Evolutionary conservation across 2,888 invertebrate genomes (phyloP).

Genomic region (Meghimatium bilineatum): DNA sequence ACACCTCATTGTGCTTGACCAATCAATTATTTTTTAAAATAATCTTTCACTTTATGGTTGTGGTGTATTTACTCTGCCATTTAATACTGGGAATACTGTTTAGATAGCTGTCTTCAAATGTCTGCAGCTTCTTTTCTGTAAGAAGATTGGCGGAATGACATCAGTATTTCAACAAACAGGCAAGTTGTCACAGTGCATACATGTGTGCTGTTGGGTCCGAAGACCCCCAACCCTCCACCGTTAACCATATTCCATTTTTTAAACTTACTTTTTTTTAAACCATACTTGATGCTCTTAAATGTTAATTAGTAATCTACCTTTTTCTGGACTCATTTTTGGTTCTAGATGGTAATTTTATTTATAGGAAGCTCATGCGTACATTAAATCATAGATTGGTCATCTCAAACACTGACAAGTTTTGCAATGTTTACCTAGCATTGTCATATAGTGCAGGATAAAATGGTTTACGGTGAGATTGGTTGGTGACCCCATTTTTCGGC

Average conservation of each 20-base stretch:
- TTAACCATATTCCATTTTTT: constrained; percentile 12
- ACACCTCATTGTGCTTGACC: no score
- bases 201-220: constrained; percentile 49
- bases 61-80: neutral
- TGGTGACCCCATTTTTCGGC: constrained; percentile 34
- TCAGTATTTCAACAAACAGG: constrained; percentile 9
- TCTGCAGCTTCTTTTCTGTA: neutral
- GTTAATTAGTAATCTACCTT: neutral
- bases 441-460: neutral
- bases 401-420: neutral
- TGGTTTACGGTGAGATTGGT: constrained; percentile 42
- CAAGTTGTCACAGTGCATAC: constrained; percentile 44
- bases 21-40: no score
- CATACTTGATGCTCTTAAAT: neutral
- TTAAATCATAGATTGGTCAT: neutral
- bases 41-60: no score
- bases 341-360: neutral
- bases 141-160: neutral
- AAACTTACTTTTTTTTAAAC: neutral
- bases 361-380: neutral
- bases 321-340: neutral
- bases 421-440: neutral
- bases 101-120: neutral
- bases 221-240: constrained; percentile 46
- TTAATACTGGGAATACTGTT: neutral